phyloP scores from a whole-genome alignment of 2,113 vertebrate species.

The Cavia porcellus region DNA sequence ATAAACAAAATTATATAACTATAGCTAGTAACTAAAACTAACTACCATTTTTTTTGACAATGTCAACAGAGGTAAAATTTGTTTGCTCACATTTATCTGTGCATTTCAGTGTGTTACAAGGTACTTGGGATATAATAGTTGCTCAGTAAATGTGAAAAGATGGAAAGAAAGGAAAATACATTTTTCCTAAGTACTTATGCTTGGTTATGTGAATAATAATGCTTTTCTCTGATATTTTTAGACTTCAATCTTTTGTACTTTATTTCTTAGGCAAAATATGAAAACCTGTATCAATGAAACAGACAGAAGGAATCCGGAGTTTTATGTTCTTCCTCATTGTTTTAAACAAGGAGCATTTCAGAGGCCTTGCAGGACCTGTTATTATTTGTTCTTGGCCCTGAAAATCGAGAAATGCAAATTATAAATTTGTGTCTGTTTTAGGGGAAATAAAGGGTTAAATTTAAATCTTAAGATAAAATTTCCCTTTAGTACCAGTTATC shows the following conservation, averaged over 20 bases:
- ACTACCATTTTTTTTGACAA: neutral
- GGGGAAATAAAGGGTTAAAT: slow-evolving; percentile 18
- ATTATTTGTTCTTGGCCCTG: neutral
- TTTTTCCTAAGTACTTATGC: neutral
- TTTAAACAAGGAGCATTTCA: neutral
- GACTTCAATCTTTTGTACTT: slow-evolving; percentile 25
- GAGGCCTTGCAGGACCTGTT: neutral
- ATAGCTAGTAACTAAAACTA: neutral
- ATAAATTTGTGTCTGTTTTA: neutral
- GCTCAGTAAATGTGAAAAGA: slow-evolving; percentile 6
- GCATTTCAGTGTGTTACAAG: neutral
- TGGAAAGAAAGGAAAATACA: neutral
- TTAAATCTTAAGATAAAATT: neutral
- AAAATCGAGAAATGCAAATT: neutral
- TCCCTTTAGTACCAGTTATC: neutral
- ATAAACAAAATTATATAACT: neutral
- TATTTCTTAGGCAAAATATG: slow-evolving; percentile 29
- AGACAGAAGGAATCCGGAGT: neutral
- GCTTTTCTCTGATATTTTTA: neutral
- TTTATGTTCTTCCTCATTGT: neutral
- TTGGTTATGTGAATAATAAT: neutral
- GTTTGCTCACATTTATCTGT: slow-evolving; percentile 19
- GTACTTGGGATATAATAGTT: neutral
- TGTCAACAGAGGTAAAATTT: neutral
- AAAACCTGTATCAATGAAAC: neutral